A percentile compares a stretch with the other conserved stretches of the same genome.
These are phyloP conservation scores for Ophion ellenae DNA, from an alignment of 2,888 invertebrate species.

Conservation along the genomic window DNA sequence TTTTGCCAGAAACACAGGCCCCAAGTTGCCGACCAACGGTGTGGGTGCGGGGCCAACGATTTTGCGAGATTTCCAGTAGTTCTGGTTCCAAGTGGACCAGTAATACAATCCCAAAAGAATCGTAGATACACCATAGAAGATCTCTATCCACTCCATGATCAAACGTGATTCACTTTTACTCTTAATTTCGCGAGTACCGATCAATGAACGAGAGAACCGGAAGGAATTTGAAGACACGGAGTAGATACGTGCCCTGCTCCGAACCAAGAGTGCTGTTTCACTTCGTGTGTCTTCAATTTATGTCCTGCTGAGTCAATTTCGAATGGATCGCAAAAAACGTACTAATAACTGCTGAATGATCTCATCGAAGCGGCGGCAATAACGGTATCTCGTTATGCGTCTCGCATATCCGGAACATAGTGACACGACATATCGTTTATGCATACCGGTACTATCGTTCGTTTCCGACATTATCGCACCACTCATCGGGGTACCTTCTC, in stretches of 20 bases:
- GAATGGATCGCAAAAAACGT: neutral
- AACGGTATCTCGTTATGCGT: neutral
- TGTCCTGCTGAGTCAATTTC: neutral
- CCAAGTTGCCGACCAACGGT: constrained; percentile 83
- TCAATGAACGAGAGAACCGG: neutral
- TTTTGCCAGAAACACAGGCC: constrained; percentile 77
- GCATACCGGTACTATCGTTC: no score
- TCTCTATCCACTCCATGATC: constrained; percentile 62
- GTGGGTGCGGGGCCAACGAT: constrained; percentile 81
- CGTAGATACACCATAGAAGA: constrained; percentile 4
- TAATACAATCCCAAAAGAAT: constrained; percentile 25
- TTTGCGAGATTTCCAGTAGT: constrained; percentile 83
- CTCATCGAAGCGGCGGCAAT: neutral
- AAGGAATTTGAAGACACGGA: neutral
- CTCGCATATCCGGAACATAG: neutral
- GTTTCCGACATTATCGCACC: no score
- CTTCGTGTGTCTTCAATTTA: neutral
- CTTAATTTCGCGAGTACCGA: neutral
- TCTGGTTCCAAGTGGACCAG: constrained; percentile 74
- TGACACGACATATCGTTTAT: no score
- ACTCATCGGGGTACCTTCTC: no score
- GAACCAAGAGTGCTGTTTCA: no score
- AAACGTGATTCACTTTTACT: neutral
- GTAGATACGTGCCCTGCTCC: no score
- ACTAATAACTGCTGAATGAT: neutral